Conservation (phyloP, 30 jellyfish, hydroid and myxozoan species). For the Mastigias papua region DNA sequence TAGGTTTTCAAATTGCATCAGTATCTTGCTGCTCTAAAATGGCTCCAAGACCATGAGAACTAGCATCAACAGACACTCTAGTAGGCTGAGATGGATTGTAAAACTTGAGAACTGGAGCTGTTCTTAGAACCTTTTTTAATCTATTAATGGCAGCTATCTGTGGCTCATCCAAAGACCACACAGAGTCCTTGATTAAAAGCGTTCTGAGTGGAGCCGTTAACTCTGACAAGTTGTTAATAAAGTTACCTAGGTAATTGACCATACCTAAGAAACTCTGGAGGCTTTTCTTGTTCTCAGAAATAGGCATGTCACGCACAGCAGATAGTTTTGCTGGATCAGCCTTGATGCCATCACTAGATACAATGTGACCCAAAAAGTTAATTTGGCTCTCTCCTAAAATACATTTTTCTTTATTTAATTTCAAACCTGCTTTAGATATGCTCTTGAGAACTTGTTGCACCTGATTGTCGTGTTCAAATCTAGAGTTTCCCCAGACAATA, state of each 20-base stretch:
- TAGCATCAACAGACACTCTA: too few species aligned
- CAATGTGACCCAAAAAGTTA: constrained; percentile 33
- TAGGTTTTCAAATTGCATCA: constrained; percentile 17
- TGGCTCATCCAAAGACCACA: constrained; percentile 13
- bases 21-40: neutral
- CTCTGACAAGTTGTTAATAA: constrained; percentile 42
- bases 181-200: constrained; percentile 40
- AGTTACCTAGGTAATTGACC: constrained; percentile 66
- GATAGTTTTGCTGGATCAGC: constrained; percentile 56
- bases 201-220: constrained; percentile 55
- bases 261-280: constrained; percentile 75
- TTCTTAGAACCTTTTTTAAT: constrained; percentile 29
- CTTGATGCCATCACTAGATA: constrained; percentile 44
- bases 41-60: too few species aligned
- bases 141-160: constrained; percentile 34
- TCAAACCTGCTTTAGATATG: constrained; percentile 42
- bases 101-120: constrained; percentile 50
- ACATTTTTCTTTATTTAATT: constrained; percentile 53
- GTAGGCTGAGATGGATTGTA: constrained; percentile 47
- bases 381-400: neutral
- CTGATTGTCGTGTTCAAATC: constrained; percentile 37
- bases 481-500: constrained; percentile 50
- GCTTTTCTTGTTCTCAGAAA: constrained; percentile 22
- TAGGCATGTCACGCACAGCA: constrained; percentile 52
- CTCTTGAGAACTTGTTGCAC: constrained; percentile 25